Base-by-base conservation (phyloP, 1,140 invertebrate genomes). In the Ostrea denselamellosa region DNA sequence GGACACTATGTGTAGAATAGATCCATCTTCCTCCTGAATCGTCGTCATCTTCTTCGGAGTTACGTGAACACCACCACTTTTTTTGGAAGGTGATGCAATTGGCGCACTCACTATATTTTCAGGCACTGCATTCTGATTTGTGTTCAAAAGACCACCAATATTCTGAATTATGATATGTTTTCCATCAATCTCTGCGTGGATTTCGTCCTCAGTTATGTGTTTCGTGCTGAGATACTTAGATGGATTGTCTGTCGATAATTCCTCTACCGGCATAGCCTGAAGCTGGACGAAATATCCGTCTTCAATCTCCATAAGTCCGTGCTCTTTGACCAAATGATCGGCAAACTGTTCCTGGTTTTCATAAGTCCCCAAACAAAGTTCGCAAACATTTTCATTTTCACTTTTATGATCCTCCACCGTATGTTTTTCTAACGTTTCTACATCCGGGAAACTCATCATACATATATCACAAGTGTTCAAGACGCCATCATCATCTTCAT, bases 171-270 rank as follows among this genome's bases (percentile, higher is more conserved):
- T 77, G 25, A 77, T 77, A 77, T 77, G 68, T 14, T 77, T 77
- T 25, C 68, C 68, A 34, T 77, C 68, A 10, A 77, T 77, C 28
- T 77, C 68, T 25, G 68, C 68, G 25, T 77, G 68, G 25, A 77
- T 77, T 77, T 77, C 68, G 25, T 77, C 22, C 25, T 77, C 68
- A 10, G 68, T 77, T 8, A 77, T 77, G 28, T 77, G 68, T 77
- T 77, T 77, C 4, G 68, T 85, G 53, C 58, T 85, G 5, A 85
- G 54, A 58, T 85, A 85, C 56, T 85, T 85, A 4, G 83, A 58
- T 56, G 83, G 83, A 58, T 54, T 85, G 10, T 58, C 83, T 12
- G 22, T 58, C 17, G 83, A 58, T 28, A 85, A 58, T 56, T 85
- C 53, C 17, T 54, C 53, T 58, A 19, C n/a, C 4, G 54, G 51